These are phyloP conservation scores for Apamea epomidion DNA, from an alignment of 2,888 invertebrate genomes.

Conservation along the genomic window DNA sequence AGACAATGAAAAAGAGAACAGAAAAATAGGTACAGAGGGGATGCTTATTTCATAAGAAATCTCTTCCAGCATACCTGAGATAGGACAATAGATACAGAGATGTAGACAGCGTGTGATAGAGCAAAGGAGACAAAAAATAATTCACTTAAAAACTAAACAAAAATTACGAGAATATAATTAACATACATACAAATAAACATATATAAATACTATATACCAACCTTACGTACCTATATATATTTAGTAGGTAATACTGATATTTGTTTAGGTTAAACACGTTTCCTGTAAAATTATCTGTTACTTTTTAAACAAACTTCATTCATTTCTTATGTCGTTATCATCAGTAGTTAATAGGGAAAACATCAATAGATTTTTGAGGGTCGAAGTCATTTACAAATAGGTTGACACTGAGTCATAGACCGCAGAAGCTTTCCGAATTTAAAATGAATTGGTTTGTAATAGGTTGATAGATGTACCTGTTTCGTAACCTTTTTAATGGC, in stretches of 20 bases:
- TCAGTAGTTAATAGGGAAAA: slow-evolving; percentile 1
- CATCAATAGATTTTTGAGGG: not conserved
- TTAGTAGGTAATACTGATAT: not conserved
- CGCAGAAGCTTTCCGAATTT: not conserved
- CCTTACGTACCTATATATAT: too few species aligned
- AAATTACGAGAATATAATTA: too few species aligned
- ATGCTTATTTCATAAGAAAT: too few species aligned
- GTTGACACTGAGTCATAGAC: slow-evolving; percentile 35
- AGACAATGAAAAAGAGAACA: too few species aligned
- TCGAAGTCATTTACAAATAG: slow-evolving; percentile 8
- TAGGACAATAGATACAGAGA: too few species aligned
- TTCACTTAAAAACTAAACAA: too few species aligned
- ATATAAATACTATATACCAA: too few species aligned
- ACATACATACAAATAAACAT: too few species aligned
- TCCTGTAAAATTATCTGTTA: not conserved
- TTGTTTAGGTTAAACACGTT: slow-evolving; percentile 4
- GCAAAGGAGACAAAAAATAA: too few species aligned
- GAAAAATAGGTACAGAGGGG: too few species aligned
- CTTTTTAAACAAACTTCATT: slow-evolving; percentile 2
- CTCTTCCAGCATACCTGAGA: too few species aligned
- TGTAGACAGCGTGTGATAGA: too few species aligned
- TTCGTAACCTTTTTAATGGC: slow-evolving; percentile 21
- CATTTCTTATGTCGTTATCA: not conserved
- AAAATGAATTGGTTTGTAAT: not conserved
- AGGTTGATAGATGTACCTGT: not conserved